Conservation (phyloP, 1,140 invertebrate genomes). For the Aricia agestis region DNA sequence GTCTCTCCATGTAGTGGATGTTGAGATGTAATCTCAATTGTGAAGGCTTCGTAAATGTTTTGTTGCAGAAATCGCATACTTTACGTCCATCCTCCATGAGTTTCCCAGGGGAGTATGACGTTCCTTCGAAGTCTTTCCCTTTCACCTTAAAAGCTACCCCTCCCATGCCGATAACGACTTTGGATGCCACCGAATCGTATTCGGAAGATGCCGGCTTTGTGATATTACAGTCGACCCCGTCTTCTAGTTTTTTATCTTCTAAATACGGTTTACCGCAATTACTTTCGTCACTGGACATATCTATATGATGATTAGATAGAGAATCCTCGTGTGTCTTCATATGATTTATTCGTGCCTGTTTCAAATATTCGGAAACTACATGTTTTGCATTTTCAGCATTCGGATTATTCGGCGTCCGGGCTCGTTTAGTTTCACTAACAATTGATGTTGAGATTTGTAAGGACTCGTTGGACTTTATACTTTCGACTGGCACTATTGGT, state of each 20-base stretch:
- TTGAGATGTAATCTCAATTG: conserved; percentile 95
- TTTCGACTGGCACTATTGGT: not conserved
- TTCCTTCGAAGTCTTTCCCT: conserved; percentile 64
- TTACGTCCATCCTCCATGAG: conserved; percentile 86
- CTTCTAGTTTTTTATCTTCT: conserved; percentile 48
- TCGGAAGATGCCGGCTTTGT: conserved; percentile 48
- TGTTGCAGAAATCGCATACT: conserved; percentile 92
- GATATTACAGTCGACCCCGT: conserved; percentile 51
- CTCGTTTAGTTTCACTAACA: conserved; percentile 37
- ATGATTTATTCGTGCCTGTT: conserved; percentile 77
- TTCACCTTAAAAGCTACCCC: conserved; percentile 72
- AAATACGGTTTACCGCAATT: conserved; percentile 43
- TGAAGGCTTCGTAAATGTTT: conserved; percentile 92
- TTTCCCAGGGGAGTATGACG: conserved; percentile 66
- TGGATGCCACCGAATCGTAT: conserved; percentile 66
- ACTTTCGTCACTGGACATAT: conserved; percentile 50
- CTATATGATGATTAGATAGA: conserved; percentile 42
- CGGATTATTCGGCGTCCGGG: conserved; percentile 40
- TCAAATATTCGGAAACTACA: conserved; percentile 79
- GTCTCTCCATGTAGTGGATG: conserved; percentile 96
- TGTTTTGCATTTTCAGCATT: conserved; percentile 77
- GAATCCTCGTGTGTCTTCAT: conserved; percentile 62
- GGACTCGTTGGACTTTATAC: not conserved
- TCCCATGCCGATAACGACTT: conserved; percentile 73
- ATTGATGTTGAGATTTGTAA: not conserved